Conservation (phyloP, 1,140 invertebrate genomes). For the Drosophila lini region DNA sequence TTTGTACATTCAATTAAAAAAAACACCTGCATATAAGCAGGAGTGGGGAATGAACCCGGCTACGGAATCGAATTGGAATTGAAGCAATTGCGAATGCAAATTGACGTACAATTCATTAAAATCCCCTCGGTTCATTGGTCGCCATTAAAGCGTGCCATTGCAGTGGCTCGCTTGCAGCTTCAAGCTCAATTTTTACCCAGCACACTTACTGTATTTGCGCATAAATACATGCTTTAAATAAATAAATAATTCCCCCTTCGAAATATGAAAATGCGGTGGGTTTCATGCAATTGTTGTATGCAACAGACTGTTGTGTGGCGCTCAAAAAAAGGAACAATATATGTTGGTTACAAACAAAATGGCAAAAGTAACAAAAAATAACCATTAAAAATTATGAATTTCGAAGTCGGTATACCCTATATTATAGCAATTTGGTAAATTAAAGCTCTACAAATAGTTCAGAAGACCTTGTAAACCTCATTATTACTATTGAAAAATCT, state of each 20-base stretch:
- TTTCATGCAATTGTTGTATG: constrained; percentile 5
- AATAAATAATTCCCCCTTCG: constrained; percentile 37
- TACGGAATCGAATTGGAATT: constrained; percentile 57
- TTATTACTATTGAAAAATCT: not conserved
- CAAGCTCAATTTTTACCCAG: constrained; percentile 33
- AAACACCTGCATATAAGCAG: constrained; percentile 18
- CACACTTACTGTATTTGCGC: constrained; percentile 12
- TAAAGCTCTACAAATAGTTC: too few relatives aligned
- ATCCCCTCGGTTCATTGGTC: constrained; percentile 61
- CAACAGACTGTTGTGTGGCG: constrained; percentile 16
- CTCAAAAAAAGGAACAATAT: constrained; percentile 10
- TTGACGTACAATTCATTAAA: constrained; percentile 78
- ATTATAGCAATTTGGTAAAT: too few relatives aligned
- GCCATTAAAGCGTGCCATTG: constrained; percentile 60
- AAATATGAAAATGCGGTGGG: constrained; percentile 32
- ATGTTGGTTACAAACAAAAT: constrained; percentile 6
- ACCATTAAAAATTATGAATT: fast-evolving
- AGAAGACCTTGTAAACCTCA: fast-evolving
- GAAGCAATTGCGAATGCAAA: constrained; percentile 66
- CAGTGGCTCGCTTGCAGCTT: constrained; percentile 32
- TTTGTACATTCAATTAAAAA: constrained; percentile 67
- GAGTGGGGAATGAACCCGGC: constrained; percentile 28
- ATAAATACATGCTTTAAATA: constrained; percentile 39
- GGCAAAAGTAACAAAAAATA: constrained; percentile 14
- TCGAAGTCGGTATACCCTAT: not conserved